phyloP scores from a whole-genome alignment of 2,888 invertebrate species.

The Hoplodrina blanda region DNA sequence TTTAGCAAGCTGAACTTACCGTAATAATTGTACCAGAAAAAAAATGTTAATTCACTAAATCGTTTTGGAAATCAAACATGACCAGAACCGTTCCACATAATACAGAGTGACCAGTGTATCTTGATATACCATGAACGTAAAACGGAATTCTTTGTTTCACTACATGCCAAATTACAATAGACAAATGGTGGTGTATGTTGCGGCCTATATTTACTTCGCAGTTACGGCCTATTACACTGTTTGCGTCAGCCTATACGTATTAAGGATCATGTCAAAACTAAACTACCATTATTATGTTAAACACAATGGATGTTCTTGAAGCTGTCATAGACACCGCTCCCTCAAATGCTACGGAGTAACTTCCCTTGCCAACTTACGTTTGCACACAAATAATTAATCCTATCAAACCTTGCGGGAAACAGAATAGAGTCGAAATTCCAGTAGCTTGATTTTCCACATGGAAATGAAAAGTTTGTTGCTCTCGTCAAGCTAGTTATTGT shows the following conservation, averaged over 20 bases:
- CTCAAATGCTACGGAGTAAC: conserved; percentile 38
- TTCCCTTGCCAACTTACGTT: conserved; percentile 23
- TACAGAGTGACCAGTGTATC: neutral
- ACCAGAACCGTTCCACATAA: conserved; percentile 19
- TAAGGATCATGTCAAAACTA: conserved; percentile 45
- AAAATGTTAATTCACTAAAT: conserved; percentile 8
- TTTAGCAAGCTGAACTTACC: conserved; percentile 26
- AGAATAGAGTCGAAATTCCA: conserved; percentile 27
- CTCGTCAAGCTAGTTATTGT: conserved; percentile 62
- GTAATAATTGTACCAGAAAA: conserved; percentile 41
- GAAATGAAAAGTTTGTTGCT: conserved; percentile 24
- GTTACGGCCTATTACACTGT: conserved; percentile 12
- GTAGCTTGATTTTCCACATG: neutral
- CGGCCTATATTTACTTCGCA: no score
- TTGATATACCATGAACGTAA: neutral
- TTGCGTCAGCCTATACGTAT: conserved; percentile 39
- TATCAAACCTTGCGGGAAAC: conserved; percentile 2
- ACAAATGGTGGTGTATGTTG: neutral
- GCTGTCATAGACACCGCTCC: conserved; percentile 56
- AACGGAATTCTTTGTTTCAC: neutral
- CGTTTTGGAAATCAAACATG: conserved; percentile 4
- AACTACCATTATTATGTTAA: conserved; percentile 38
- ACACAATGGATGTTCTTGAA: conserved; percentile 58
- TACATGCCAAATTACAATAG: conserved; percentile 8
- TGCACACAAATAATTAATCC: neutral